A percentile compares a stretch with the other conserved stretches of the same genome.
These are phyloP conservation scores for Leptothorax acervorum DNA, from an alignment of 2,888 invertebrate species.

Conservation along the genomic window DNA sequence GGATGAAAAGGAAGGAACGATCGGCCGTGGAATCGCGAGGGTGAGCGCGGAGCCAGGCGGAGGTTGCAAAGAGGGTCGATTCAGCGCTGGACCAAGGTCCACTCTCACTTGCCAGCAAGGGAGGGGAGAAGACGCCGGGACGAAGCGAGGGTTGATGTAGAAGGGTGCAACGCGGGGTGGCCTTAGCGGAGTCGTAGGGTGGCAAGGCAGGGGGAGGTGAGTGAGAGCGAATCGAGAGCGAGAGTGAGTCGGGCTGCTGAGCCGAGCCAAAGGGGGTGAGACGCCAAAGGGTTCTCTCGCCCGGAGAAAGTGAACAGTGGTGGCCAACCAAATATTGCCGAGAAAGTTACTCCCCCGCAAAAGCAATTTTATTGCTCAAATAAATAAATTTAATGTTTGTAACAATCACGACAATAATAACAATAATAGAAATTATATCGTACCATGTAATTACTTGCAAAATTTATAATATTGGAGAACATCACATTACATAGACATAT, in stretches of 20 bases:
- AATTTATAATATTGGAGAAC: neutral
- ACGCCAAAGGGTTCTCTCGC: constrained; percentile 83
- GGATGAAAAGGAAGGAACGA: constrained; percentile 67
- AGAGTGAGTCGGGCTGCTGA: constrained; percentile 82
- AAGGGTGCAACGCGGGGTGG: constrained; percentile 69
- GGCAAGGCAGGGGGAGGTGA: constrained; percentile 71
- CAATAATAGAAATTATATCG: neutral
- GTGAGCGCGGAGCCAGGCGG: constrained; percentile 68
- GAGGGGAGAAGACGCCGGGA: constrained; percentile 69
- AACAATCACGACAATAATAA: neutral
- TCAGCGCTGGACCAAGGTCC: constrained; percentile 85
- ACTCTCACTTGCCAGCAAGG: constrained; percentile 82
- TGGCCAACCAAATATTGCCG: constrained; percentile 76
- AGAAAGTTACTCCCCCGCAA: neutral
- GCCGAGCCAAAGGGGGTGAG: constrained; percentile 80
- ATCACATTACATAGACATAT: neutral
- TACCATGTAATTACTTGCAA: neutral
- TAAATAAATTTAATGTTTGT: neutral
- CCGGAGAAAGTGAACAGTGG: constrained; percentile 84
- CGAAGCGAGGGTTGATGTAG: constrained; percentile 58
- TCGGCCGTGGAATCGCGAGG: constrained; percentile 68
- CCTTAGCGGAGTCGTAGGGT: constrained; percentile 51
- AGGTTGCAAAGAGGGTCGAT: constrained; percentile 83
- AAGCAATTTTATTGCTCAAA: neutral
- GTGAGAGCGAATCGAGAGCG: constrained; percentile 83